Percentiles rank a stretch among this genome's conserved stretches.
Evolutionary conservation across 2,113 vertebrate genomes (phyloP).

Genomic region (Carollia perspicillata): DNA sequence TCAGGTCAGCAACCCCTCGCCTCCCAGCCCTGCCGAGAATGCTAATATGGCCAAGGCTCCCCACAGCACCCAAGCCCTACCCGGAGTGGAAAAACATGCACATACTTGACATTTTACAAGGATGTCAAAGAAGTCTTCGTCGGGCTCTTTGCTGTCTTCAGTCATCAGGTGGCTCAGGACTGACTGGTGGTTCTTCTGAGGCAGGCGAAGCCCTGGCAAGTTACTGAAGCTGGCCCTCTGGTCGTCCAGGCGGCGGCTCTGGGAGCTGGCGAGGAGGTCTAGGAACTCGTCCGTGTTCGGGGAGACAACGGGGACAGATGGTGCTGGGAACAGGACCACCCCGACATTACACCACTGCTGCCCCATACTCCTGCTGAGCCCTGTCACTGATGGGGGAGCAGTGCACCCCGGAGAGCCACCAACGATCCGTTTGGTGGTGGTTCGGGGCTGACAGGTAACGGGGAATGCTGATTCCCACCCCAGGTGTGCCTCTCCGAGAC

Average conservation of each 20-base stretch:
- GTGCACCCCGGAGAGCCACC: background rate
- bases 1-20: background rate
- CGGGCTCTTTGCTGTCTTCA: conserved; percentile 84
- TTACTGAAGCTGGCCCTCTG: conserved; percentile 86
- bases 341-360: background rate
- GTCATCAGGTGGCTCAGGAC: conserved; percentile 88
- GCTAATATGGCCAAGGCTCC: background rate
- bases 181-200: conserved; percentile 78
- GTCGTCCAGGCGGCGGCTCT: conserved; percentile 89
- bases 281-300: conserved; percentile 90
- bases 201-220: conserved; percentile 89
- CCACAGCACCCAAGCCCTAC: background rate
- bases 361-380: background rate
- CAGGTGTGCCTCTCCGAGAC: background rate
- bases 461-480: background rate
- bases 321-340: conserved; percentile 74
- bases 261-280: conserved; percentile 91
- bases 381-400: background rate
- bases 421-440: background rate
- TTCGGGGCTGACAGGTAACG: background rate
- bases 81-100: background rate
- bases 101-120: conserved; percentile 94
- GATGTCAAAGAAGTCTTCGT: conserved; percentile 96
- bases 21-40: background rate
- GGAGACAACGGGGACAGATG: conserved; percentile 82